Percentiles rank a stretch among this genome's conserved stretches.
Conservation (phyloP, 2,888 invertebrate genomes). For the Andrena chrysosceles region DNA sequence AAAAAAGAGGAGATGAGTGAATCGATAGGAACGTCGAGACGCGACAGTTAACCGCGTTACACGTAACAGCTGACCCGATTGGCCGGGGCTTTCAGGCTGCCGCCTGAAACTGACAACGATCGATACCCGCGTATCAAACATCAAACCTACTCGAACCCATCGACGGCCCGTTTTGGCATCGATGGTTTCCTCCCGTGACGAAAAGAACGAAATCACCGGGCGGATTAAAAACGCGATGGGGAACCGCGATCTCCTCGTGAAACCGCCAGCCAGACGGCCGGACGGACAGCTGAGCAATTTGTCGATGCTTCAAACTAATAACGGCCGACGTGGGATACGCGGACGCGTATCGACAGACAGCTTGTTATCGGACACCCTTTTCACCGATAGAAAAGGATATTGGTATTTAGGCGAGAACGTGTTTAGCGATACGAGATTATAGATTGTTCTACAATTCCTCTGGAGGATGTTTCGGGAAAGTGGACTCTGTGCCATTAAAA, state of each 20-base stretch:
- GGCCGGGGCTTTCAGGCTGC: conserved; percentile 50
- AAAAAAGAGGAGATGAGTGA: conserved; percentile 15
- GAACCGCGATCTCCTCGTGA: conserved; percentile 19
- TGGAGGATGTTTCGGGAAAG: too few relatives aligned
- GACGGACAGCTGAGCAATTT: conserved; percentile 12
- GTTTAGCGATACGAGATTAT: not conserved
- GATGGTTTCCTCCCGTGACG: conserved; percentile 27
- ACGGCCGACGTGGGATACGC: conserved; percentile 24
- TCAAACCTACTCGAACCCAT: conserved; percentile 26
- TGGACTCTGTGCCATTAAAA: too few relatives aligned
- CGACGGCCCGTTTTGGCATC: conserved; percentile 32
- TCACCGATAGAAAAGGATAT: conserved; percentile 1
- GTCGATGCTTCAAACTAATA: conserved; percentile 25
- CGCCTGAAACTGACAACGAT: conserved; percentile 58
- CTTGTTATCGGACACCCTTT: conserved; percentile 26
- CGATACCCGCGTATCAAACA: conserved; percentile 40
- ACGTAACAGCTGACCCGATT: conserved; percentile 67
- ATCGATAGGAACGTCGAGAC: conserved; percentile 73
- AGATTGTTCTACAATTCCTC: not conserved
- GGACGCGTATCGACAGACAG: conserved; percentile 28
- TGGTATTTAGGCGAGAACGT: conserved; percentile 16
- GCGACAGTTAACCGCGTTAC: conserved; percentile 75
- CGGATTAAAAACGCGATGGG: conserved; percentile 30
- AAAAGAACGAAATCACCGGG: conserved; percentile 37
- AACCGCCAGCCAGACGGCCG: not conserved